Base-by-base conservation (phyloP, 2,888 invertebrate species). In the Polyploca ridens region DNA sequence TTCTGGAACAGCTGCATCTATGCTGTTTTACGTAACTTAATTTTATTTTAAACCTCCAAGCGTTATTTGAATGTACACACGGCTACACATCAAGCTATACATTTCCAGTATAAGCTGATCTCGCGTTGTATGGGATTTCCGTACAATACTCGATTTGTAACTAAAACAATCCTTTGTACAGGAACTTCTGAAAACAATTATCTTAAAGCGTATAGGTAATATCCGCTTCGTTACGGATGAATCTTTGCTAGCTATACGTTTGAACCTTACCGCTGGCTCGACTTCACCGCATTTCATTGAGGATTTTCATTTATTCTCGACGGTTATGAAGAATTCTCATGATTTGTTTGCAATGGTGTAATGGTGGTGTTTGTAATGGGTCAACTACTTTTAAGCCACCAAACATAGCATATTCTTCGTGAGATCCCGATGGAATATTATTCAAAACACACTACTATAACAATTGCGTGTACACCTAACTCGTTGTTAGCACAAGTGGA, bases 141-240 rank as follows among this genome's bases (percentile, higher is more conserved):
- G n/a, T n/a, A n/a, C n/a, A n/a, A n/a, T n/a, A n/a, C 60, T 33
- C 65, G 65, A 69, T 66, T 63, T 69, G 67, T 16, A 58, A n/a
- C 66, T 62, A 58, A 65, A 59, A 72, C 13, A 62, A 58, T 62
- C 61, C 62, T 46, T 68, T 63, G 58, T 46, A 59, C 27, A 59
- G 14, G 58, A 59, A 16, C 64, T 64, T 69, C 69, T 72, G 70
- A 41, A 71, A 71, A 75, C 63, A 69, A 63, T 66, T 66, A 65
- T 67, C 38, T 62, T 58, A 68, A 63, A 67, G 67, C 60, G 33
- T n/a, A n/a, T 5, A 64, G 54, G 65, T 75, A 76, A 75, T 72
- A 77, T 75, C 74, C 77, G 76, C 68, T 76, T 69, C 68, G 68
- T 75, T 61, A 68, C 71, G 58, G 54, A 71, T 67, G 70, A 69